These are phyloP conservation scores for Zalophus californianus DNA, from an alignment of 2,797 vertebrate species.

Conservation along the genomic window DNA sequence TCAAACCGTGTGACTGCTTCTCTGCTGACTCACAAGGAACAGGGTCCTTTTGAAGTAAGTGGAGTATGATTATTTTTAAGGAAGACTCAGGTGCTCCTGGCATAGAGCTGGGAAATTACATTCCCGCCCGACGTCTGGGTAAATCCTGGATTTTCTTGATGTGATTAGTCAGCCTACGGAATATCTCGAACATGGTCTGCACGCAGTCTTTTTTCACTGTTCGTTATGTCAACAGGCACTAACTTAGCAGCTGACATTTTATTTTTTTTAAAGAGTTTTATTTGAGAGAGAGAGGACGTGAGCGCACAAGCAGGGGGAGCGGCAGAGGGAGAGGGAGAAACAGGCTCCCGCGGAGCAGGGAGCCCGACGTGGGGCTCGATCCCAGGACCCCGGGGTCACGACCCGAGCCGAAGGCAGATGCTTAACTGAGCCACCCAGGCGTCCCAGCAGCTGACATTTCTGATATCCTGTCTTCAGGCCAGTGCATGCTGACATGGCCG, in stretches of 20 bases:
- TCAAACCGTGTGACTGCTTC: neutral
- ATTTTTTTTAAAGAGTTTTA: neutral
- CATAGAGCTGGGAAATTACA: neutral
- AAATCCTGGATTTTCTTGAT: neutral
- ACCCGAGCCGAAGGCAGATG: neutral
- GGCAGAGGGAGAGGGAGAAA: too few relatives aligned
- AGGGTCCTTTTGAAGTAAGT: neutral
- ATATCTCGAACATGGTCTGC: neutral
- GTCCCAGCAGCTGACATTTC: rapidly evolving
- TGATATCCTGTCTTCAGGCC: rapidly evolving
- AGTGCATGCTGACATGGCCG: rapidly evolving
- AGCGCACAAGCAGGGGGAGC: neutral
- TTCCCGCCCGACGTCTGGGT: neutral
- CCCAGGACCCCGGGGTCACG: neutral
- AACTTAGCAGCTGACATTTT: neutral
- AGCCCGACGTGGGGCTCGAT: rapidly evolving
- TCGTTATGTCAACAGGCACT: too few relatives aligned
- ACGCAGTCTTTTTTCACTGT: neutral
- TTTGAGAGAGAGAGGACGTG: neutral
- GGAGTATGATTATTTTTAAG: neutral
- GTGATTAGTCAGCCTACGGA: neutral
- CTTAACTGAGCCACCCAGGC: too few relatives aligned
- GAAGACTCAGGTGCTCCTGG: neutral
- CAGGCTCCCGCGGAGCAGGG: neutral
- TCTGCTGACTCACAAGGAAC: neutral